Evolutionary conservation across 1,140 invertebrate genomes (phyloP).

Genomic region (Argopecten irradians): DNA sequence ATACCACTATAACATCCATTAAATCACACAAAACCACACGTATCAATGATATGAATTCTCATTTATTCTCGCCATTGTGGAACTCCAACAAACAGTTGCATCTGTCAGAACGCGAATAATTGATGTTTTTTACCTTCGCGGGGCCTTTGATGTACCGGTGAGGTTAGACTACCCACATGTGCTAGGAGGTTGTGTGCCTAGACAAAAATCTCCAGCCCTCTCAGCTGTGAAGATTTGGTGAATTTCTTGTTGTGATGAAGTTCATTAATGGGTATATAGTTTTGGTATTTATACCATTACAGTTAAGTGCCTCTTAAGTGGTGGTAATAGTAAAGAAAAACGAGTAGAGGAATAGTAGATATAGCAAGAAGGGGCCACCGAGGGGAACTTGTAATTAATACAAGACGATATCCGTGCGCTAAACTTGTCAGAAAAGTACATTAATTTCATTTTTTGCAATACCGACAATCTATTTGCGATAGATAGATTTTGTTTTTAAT

Average conservation of each 20-base stretch:
- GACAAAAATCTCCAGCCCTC: constrained; percentile 7
- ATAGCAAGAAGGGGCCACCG: background rate
- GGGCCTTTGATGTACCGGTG: background rate
- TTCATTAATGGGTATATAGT: constrained; percentile 23
- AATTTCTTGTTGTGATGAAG: constrained; percentile 12
- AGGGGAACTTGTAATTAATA: background rate
- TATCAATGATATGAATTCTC: constrained; percentile 23
- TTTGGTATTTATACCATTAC: constrained; percentile 23
- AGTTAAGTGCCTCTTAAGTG: constrained; percentile 9
- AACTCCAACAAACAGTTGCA: constrained; percentile 4
- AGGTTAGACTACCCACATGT: constrained; percentile 7
- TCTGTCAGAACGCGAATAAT: background rate
- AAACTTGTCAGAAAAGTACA: background rate
- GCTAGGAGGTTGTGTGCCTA: background rate
- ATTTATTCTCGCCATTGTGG: constrained; percentile 21
- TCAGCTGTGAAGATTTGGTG: constrained; percentile 15
- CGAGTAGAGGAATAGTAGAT: background rate
- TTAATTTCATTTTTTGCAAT: background rate
- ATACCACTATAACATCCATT: constrained; percentile 16
- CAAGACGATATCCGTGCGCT: background rate
- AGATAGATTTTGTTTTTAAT: background rate
- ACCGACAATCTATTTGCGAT: background rate
- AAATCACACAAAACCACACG: constrained; percentile 14
- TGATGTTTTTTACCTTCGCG: background rate
- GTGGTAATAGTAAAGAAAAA: background rate